Base-by-base conservation (phyloP, 2,113 vertebrate species). In the Steatornis caripensis region DNA sequence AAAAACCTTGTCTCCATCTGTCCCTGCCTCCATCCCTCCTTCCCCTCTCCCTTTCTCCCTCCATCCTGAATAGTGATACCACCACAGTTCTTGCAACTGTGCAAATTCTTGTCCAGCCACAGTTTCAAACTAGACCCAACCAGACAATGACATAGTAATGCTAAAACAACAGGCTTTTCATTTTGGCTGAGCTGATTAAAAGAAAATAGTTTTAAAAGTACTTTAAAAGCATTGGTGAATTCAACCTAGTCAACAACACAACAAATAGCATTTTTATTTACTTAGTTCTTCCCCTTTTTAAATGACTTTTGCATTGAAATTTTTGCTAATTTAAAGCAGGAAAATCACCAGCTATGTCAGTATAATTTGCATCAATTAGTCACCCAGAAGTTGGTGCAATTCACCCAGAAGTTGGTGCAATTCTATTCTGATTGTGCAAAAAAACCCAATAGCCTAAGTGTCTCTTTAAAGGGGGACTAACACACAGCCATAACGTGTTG, bases 281-380 rank as follows among this genome's bases (percentile, higher is more conserved):
- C 37, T 89, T 78, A 41, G 10, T 80, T 49, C 32, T 89, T 79
- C 13, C 57, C 34, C 61, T 61, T 84, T 81, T 91, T 2, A 3
- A 88, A 82, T 2, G 3, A 49, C 53, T 88, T 94, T 85, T 54
- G 22, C 34, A 71, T 65, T 6, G 3, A 78, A 94, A 93, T 21
- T 3, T 14, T 53, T 68, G 36, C 69, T 75, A 84, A 87, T 86
- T 96, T 93, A 51, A 95, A 76, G 71, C n/a, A 94, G 74, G 36
- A 94, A 66, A 89, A 46, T 90, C 70, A 91, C 37, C 54, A 85
- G 62, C 57, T 90, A 84, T 61, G 54, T 74, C 75, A 75, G 88
- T 75, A 61, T 74, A 91, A 94, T 95, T 94, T 93, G 75, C 93
- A 89, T 82, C 91, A 94, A 74, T 97, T 95, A 96, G 91, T 80